Base-by-base conservation (phyloP, 1,140 invertebrate genomes). In the Drosophila subpulchrella region DNA sequence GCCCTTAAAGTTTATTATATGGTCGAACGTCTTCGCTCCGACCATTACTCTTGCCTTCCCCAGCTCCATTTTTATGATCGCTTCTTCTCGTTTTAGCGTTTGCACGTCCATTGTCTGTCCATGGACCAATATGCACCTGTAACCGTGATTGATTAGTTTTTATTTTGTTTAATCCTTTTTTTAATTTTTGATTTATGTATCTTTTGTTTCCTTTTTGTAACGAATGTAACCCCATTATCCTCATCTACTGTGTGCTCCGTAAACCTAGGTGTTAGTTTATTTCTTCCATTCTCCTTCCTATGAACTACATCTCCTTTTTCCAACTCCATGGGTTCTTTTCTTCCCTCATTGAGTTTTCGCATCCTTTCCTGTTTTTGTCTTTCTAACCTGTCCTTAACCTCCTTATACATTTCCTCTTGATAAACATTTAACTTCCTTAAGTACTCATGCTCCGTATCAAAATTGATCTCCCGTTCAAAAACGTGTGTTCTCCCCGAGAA, bases 401-500 rank as follows among this genome's bases (percentile, higher is more conserved):
- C 7, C 30, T 32, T 32, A 32, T 32, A 32, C 7, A 32, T 7
- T 32, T 32, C 30, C 6, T 7, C 6, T 32, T 7, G 6, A 32
- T 32, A 32, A 7, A 1, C 30, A 32, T 32, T 32, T 6, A 32
- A 7, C 30, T 32, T 32, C 7, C 6, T 32, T n/a, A n/a, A n/a
- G n/a, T n/a, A n/a, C n/a, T n/a, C n/a, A n/a, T n/a, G n/a, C n/a
- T n/a, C n/a, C n/a, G n/a, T n/a, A n/a, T n/a, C n/a, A n/a, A n/a
- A n/a, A n/a, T n/a, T n/a, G n/a, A n/a, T n/a, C n/a, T 32, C 30
- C 30, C 7, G 6, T 32, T 32, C 30, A 7, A 32, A 32, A 32
- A 32, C 6, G 7, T 32, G 47, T 11, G 58, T 34, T 44, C 48
- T 53, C 4, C 62, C 71, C 7, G 42, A 36, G 20, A 75, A 75